Evolutionary conservation across 37 sponge, comb jelly and placozoan genomes (phyloP).

Genomic region (Chondrilla cf. caribensis): DNA sequence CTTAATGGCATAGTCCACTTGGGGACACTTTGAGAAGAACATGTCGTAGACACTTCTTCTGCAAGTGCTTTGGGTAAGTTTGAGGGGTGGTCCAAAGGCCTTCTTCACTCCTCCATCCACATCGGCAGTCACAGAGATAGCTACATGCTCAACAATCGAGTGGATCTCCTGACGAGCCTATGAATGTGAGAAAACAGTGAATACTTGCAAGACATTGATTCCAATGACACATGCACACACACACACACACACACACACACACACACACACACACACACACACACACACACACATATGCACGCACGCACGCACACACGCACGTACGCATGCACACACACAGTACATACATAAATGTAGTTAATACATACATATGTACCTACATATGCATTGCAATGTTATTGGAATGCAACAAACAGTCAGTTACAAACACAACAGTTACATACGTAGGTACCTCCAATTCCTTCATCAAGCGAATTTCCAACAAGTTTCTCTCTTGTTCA

Average conservation of each 20-base stretch:
- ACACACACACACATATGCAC: no score
- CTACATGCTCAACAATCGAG: not conserved
- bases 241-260: no score
- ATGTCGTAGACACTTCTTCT: not conserved
- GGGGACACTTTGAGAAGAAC: conserved; percentile 4
- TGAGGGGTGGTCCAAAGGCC: not conserved
- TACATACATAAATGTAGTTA: no score
- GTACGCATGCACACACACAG: no score
- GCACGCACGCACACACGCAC: no score
- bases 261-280: no score
- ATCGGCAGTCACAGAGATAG: not conserved
- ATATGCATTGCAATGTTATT: not conserved
- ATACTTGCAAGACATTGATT: no score
- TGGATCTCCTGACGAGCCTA: conserved; percentile 3
- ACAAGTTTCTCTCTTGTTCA: conserved; percentile 29
- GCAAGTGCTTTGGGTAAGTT: not conserved
- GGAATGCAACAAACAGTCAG: not conserved
- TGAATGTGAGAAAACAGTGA: no score
- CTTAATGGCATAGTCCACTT: conserved; percentile 53
- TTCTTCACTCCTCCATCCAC: conserved; percentile 11
- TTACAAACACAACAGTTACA: no score
- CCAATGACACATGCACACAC: no score
- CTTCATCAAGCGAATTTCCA: conserved; percentile 35
- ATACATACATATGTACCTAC: no score
- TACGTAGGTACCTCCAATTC: conserved; percentile 57